phyloP scores from a whole-genome alignment of 1,140 invertebrate genomes.

The Pantala flavescens region DNA sequence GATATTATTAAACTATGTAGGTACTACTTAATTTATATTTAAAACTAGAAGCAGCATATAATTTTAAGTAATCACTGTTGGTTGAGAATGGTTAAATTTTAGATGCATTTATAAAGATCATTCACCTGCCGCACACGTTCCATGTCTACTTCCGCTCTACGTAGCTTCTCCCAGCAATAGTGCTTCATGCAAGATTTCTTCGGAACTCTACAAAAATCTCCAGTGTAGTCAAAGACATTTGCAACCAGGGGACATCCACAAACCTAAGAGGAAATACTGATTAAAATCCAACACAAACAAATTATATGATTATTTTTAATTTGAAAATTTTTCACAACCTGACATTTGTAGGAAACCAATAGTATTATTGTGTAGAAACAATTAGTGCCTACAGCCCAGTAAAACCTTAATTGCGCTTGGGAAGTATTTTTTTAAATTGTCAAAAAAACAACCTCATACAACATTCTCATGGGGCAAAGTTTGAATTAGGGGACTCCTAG shows the following conservation, averaged over 20 bases:
- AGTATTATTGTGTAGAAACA: too few relatives aligned
- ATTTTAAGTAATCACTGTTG: too few relatives aligned
- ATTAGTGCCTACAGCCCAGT: too few relatives aligned
- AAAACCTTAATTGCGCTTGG: too few relatives aligned
- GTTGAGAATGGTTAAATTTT: not conserved
- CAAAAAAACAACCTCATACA: too few relatives aligned
- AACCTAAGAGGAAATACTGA: constrained; percentile 37
- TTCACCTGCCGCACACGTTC: constrained; percentile 49
- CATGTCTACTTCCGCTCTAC: constrained; percentile 72
- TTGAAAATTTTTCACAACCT: constrained; percentile 11
- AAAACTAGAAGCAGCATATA: too few relatives aligned
- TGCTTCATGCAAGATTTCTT: constrained; percentile 90
- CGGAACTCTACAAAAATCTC: constrained; percentile 71
- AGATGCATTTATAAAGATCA: constrained; percentile 20
- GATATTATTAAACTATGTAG: constrained; percentile 52
- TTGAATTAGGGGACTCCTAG: too few relatives aligned
- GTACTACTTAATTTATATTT: constrained; percentile 26
- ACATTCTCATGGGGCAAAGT: too few relatives aligned
- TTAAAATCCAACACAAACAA: not conserved
- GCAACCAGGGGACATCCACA: constrained; percentile 85
- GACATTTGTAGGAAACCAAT: too few relatives aligned
- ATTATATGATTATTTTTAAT: constrained; percentile 1
- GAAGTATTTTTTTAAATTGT: too few relatives aligned
- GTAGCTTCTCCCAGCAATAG: constrained; percentile 90
- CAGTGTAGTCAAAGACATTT: constrained; percentile 69